phyloP scores from a whole-genome alignment of 2,113 vertebrate species.

The Microcebus lehilahytsara region DNA sequence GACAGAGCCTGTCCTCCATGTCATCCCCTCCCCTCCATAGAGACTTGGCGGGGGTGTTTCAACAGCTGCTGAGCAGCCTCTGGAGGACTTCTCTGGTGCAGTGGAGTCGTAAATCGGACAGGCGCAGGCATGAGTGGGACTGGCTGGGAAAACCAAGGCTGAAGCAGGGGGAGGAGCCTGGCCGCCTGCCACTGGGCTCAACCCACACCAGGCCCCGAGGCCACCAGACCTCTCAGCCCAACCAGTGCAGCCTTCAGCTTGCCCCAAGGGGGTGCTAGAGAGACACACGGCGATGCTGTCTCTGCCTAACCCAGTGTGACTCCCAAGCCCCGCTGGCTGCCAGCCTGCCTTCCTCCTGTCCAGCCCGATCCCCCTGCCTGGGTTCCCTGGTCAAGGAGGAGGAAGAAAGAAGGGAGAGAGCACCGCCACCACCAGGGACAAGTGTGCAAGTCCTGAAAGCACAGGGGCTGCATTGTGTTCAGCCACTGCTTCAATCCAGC shows the following conservation, averaged over 20 bases:
- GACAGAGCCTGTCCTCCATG: background rate
- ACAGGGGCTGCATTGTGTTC: accelerated
- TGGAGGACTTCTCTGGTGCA: background rate
- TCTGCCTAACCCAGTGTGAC: background rate
- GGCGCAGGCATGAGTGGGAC: background rate
- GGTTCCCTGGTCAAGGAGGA: background rate
- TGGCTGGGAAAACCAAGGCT: background rate
- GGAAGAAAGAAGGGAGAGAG: background rate
- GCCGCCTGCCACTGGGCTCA: background rate
- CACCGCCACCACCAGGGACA: background rate
- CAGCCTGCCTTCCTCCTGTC: background rate
- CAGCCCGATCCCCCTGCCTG: background rate
- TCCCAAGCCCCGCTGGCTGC: background rate
- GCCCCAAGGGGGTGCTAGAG: background rate
- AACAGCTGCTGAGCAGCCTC: background rate
- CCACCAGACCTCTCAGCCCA: background rate
- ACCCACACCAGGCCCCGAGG: background rate
- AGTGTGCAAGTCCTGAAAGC: background rate
- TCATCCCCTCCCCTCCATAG: background rate
- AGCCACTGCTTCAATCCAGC: background rate
- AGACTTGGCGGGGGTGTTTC: background rate
- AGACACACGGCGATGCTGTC: background rate
- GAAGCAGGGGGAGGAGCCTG: background rate
- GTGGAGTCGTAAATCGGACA: background rate
- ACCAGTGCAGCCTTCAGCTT: background rate